Percentiles rank a stretch among this genome's conserved stretches.
Conservation (phyloP, 2,113 vertebrate species). For the Jaculus jaculus region DNA sequence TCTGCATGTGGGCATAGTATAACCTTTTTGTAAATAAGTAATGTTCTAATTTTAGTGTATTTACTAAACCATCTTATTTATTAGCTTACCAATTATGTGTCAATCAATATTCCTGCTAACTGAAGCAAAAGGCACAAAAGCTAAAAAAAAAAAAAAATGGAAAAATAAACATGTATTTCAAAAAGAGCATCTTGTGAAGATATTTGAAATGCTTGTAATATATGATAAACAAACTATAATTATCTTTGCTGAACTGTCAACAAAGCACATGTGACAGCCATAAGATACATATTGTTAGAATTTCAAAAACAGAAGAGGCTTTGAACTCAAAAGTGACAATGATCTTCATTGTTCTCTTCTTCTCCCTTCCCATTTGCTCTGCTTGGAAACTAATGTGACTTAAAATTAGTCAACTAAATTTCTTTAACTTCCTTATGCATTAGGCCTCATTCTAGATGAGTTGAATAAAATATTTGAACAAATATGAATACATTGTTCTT, state of each 20-base stretch:
- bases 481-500: neutral
- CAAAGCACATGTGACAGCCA: neutral
- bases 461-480: neutral
- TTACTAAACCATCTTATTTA: neutral
- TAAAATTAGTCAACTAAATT: neutral
- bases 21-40: neutral
- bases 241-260: neutral
- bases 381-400: neutral
- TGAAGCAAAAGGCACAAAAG: neutral
- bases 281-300: too few species aligned
- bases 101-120: neutral
- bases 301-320: neutral
- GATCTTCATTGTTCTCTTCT: neutral
- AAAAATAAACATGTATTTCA: neutral
- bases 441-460: neutral
- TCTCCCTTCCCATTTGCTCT: neutral
- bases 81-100: neutral
- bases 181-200: neutral
- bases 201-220: neutral
- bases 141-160: neutral
- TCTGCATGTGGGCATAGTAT: neutral
- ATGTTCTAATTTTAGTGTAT: neutral
- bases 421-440: neutral
- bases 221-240: neutral
- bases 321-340: neutral